Evolutionary conservation across 2,888 invertebrate species (phyloP), one percentile per base, ranked within the genome.

Genomic region (Nemotelus pantherinus): DNA sequence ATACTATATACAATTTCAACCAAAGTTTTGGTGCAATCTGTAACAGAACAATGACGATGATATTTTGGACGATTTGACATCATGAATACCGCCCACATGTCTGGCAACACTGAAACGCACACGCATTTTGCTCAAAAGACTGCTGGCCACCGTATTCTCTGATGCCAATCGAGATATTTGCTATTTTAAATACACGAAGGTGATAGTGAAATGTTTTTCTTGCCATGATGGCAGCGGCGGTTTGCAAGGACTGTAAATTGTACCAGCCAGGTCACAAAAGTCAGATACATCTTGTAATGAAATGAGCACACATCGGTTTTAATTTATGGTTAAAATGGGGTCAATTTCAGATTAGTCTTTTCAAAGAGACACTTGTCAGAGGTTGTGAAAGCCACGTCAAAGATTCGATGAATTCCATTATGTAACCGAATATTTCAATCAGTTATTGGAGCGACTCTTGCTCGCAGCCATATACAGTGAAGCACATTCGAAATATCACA

Each of bases 121-220:
- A 70, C 70, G 70, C 70, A 55, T 55, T 55, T 53, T 3, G 41
- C 43, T 55, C 41, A 55, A 53, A 9, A 9, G 25, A 9, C 43
- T 70, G 53, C 43, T 70, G 70, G 70, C 53, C n/a, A 10, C 55
- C 39, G 47, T 55, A 70, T 55, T n/a, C 25, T 25, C n/a, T 55
- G 70, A 74, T 74, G 74, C 74, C 74, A 74, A 74, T 74, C 50
- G 74, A 63, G 48, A 63, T 10, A 74, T 60, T 74, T 74, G 74
- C 74, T 74, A 74, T 74, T 74, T 74, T 74, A 48, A 44, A 74
- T 63, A 48, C 74, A 10, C 41, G 63, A 60, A 74, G 74, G 60
- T 74, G 74, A 74, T 74, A 74, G 74, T 74, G 63, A 63, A 74
- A 63, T 60, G 63, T 60, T n/a, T 74, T 74, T 48, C 48, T 70